These are phyloP conservation scores for Noctua pronuba DNA, from an alignment of 2,888 invertebrate species.

Conservation along the genomic window DNA sequence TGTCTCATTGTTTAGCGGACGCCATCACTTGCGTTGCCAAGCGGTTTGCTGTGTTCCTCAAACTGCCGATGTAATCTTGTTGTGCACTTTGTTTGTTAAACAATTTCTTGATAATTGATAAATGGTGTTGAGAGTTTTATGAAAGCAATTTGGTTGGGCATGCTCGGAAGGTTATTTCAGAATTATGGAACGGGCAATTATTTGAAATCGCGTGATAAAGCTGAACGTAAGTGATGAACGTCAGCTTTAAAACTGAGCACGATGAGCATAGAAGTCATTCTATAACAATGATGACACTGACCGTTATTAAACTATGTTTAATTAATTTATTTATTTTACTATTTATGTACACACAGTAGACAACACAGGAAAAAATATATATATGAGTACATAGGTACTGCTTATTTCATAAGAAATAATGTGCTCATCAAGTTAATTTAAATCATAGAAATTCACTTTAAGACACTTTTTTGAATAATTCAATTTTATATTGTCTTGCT, in stretches of 20 bases:
- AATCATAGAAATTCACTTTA: no score
- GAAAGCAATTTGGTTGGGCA: conserved; percentile 19
- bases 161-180: not conserved
- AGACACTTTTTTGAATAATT: not conserved
- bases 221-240: not conserved
- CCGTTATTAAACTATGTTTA: not conserved
- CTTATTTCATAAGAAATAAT: no score
- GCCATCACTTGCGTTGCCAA: conserved; percentile 37
- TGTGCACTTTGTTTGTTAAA: conserved; percentile 45
- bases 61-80: conserved; percentile 58
- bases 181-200: not conserved
- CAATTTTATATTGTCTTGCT: not conserved
- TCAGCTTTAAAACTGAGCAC: not conserved
- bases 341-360: no score
- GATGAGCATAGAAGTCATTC: not conserved
- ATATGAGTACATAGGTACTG: no score
- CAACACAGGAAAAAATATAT: no score
- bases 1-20: conserved; percentile 62
- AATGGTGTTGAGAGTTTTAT: conserved; percentile 29
- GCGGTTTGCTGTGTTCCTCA: conserved; percentile 53
- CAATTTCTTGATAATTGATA: conserved; percentile 34
- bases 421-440: no score
- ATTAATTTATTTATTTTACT: no score
- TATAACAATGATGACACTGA: not conserved
- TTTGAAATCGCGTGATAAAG: not conserved